A percentile compares a stretch with the other conserved stretches of the same genome.
Conservation (phyloP, 2,888 invertebrate genomes). For the Cosmia trapezina region DNA sequence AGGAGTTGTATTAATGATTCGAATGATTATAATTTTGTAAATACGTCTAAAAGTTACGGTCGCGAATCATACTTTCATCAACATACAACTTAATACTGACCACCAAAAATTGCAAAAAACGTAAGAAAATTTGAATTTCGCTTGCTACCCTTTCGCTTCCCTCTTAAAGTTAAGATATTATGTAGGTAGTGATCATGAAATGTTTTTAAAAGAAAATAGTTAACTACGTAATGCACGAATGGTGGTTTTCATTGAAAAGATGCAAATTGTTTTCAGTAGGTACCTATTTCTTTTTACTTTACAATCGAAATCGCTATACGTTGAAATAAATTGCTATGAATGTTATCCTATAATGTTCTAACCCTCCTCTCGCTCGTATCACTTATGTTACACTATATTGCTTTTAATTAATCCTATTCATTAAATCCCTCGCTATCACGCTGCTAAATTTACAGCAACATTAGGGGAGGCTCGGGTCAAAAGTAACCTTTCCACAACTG, state of each 20-base stretch:
- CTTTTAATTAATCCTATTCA: conserved; percentile 66
- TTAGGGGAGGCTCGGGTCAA: conserved; percentile 55
- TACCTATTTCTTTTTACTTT: not conserved
- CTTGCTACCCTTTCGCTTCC: no score
- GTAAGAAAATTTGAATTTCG: no score
- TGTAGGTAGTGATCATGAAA: not conserved
- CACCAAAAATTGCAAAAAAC: no score
- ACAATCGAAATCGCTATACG: not conserved
- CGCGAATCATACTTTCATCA: no score
- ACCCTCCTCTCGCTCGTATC: conserved; percentile 33
- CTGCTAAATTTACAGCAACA: conserved; percentile 58
- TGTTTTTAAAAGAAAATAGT: not conserved
- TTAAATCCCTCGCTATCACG: conserved; percentile 61
- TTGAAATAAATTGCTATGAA: conserved; percentile 18
- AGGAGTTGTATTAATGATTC: no score
- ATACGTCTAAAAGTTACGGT: no score
- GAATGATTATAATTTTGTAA: no score
- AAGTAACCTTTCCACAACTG: conserved; percentile 68
- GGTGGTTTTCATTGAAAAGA: not conserved
- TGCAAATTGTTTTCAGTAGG: not conserved
- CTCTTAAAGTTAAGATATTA: no score
- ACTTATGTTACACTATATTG: conserved; percentile 58
- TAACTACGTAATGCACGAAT: not conserved
- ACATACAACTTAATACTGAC: no score
- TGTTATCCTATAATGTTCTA: conserved; percentile 9